Percentiles rank a stretch among this genome's conserved stretches.
phyloP scores from a whole-genome alignment of 2,797 vertebrate genomes.

The Threskiornis aethiopicus region DNA sequence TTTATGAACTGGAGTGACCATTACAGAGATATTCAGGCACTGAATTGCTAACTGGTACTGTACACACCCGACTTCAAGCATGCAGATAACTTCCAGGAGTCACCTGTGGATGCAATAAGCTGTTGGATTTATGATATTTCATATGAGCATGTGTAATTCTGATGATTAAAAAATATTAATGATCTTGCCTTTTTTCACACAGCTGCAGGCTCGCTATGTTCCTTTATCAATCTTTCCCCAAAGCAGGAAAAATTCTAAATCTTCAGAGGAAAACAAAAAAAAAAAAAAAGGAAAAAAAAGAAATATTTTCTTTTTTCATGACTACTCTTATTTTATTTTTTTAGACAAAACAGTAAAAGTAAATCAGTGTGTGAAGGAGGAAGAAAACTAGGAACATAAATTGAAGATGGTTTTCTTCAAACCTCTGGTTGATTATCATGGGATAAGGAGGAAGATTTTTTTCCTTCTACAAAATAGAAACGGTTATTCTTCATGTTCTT shows the following conservation, averaged over 20 bases:
- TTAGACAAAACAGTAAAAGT: neutral
- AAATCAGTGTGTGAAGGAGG: neutral
- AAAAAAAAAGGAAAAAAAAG: neutral
- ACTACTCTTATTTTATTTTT: neutral
- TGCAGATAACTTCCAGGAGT: neutral
- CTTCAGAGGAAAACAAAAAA: neutral
- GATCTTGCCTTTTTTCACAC: neutral
- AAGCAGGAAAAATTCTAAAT: neutral
- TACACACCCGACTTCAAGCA: neutral
- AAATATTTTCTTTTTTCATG: neutral
- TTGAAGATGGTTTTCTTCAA: neutral
- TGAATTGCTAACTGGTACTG: neutral
- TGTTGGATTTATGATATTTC: neutral
- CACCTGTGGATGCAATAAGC: neutral
- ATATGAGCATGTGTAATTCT: neutral
- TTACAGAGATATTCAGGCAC: neutral
- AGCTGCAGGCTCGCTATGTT: neutral
- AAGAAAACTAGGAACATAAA: neutral
- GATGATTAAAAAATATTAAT: neutral
- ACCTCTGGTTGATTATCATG: neutral
- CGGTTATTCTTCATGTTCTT: neutral
- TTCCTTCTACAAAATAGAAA: neutral
- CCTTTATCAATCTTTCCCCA: neutral
- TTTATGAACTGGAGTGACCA: neutral
- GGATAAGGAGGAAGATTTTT: neutral